Percentiles rank a stretch among this genome's conserved stretches.
phyloP scores from a whole-genome alignment of 2,888 invertebrate genomes.

The Pasiphila rectangulata region DNA sequence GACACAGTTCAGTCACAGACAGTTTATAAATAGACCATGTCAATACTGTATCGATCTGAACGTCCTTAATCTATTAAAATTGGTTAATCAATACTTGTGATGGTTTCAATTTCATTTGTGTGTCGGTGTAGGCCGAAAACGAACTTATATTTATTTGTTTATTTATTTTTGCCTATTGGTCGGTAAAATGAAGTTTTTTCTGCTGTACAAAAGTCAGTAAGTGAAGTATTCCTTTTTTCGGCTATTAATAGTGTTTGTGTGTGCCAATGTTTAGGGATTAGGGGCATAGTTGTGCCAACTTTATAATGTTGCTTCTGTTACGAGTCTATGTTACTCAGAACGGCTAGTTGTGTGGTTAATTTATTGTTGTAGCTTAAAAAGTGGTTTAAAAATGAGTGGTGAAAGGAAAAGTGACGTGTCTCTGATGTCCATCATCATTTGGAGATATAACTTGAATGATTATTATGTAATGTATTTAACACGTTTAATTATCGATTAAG shows the following conservation, averaged over 20 bases:
- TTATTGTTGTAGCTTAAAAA: too few relatives aligned
- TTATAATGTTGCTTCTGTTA: not conserved
- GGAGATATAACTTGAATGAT: conserved; percentile 49
- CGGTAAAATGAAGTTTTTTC: conserved; percentile 61
- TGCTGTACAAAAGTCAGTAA: conserved; percentile 69
- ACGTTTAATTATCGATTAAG: conserved; percentile 18
- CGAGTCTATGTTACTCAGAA: not conserved
- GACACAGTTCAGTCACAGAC: too few relatives aligned
- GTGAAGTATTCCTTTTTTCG: too few relatives aligned
- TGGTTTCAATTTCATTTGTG: conserved; percentile 37
- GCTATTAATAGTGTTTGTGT: too few relatives aligned
- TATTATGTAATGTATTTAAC: conserved; percentile 42
- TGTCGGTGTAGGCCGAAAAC: conserved; percentile 39
- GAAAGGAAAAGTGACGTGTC: conserved; percentile 48
- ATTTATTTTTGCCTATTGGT: conserved; percentile 34
- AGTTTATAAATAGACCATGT: conserved; percentile 23
- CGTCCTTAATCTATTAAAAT: conserved; percentile 20
- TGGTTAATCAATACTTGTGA: conserved; percentile 12
- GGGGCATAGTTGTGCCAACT: not conserved
- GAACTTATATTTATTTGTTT: conserved; percentile 31
- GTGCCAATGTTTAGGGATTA: not conserved
- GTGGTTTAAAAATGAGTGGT: conserved; percentile 45
- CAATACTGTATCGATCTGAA: conserved; percentile 6
- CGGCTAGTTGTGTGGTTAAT: too few relatives aligned
- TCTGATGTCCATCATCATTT: conserved; percentile 51